phyloP scores from a whole-genome alignment of 2,113 vertebrate genomes.

The Callopanchax toddi region DNA sequence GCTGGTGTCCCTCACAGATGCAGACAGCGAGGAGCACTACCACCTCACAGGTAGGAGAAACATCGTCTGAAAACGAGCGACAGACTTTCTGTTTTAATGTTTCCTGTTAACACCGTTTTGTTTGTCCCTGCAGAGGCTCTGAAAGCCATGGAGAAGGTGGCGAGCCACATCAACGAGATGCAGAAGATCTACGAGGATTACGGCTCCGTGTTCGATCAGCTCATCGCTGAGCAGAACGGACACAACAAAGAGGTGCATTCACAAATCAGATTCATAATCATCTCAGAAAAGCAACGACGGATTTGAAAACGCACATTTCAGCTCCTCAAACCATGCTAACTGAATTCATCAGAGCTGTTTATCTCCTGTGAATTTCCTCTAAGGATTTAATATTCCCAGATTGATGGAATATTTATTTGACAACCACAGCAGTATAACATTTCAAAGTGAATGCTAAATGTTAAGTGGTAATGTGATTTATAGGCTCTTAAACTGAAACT shows the following conservation, averaged over 20 bases:
- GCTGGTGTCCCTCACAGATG: constrained; percentile 93
- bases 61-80: background rate
- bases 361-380: constrained; percentile 25
- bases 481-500: background rate
- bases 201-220: constrained; percentile 93
- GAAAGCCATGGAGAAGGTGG: constrained; percentile 98
- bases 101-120: background rate
- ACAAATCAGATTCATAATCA: background rate
- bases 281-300: no score
- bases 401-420: constrained; percentile 55
- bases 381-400: constrained; percentile 49
- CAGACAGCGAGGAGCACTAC: constrained; percentile 95
- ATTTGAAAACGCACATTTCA: background rate
- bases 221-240: constrained; percentile 92
- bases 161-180: constrained; percentile 99
- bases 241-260: constrained; percentile 88
- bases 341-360: constrained; percentile 23
- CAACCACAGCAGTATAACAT: constrained; percentile 35
- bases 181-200: constrained; percentile 99
- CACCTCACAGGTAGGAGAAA: constrained; percentile 88
- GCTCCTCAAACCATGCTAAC: constrained; percentile 8
- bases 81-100: no score
- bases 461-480: background rate
- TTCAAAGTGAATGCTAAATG: constrained; percentile 61
- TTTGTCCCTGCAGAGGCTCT: constrained; percentile 87